Conservation (phyloP, 2,113 vertebrate genomes). For the Microtus montanus region DNA sequence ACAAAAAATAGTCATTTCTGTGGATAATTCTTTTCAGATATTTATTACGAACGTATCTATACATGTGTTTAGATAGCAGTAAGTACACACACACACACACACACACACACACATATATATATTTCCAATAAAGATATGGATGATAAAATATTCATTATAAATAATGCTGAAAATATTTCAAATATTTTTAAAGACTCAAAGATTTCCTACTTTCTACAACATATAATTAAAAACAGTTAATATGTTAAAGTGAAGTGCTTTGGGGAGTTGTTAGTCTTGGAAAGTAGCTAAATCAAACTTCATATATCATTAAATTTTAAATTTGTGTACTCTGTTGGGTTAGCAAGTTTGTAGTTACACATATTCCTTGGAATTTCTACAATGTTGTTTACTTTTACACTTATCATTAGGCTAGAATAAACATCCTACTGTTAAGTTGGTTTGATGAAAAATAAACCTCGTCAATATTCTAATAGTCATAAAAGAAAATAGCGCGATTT, state of each 20-base stretch:
- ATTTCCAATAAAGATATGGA: background rate
- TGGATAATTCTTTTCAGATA: slow-evolving; percentile 32
- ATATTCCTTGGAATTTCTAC: background rate
- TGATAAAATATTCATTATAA: background rate
- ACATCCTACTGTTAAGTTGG: background rate
- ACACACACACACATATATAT: background rate
- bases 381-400: background rate
- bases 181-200: slow-evolving; percentile 23
- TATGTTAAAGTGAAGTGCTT: background rate
- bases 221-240: background rate
- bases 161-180: slow-evolving; percentile 20
- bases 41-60: background rate
- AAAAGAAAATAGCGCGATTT: background rate
- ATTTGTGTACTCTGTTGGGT: background rate
- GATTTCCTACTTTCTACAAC: background rate
- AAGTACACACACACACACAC: too few species aligned
- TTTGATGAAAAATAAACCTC: background rate
- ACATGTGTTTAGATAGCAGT: background rate
- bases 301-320: background rate
- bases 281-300: slow-evolving; percentile 1
- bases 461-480: background rate
- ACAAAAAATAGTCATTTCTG: slow-evolving; percentile 37
- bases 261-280: background rate
- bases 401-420: background rate
- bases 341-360: background rate